Percentiles rank a stretch among this genome's conserved stretches.
Evolutionary conservation across 2,888 invertebrate genomes (phyloP).

Genomic region (Oeneis ivallda): DNA sequence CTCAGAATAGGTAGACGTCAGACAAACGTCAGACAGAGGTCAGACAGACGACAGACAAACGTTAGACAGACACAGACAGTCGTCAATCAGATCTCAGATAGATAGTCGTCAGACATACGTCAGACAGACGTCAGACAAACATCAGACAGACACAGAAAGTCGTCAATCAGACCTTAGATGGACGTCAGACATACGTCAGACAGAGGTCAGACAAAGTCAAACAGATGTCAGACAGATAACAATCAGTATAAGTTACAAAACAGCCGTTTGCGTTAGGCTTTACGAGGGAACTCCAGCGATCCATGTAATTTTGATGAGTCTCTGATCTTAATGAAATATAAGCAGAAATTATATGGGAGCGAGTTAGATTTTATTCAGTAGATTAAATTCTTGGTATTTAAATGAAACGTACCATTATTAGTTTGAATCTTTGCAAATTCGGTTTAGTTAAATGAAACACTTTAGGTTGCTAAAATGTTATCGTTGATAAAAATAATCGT

Average conservation of each 20-base stretch:
- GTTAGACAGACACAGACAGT: too few species aligned
- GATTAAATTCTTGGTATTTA: slow-evolving; percentile 9
- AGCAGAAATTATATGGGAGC: slow-evolving; percentile 19
- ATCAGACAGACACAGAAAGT: too few species aligned
- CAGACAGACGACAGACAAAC: too few species aligned
- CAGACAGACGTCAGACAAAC: too few species aligned
- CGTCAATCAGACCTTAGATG: too few species aligned
- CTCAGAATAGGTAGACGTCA: too few species aligned
- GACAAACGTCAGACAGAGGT: too few species aligned
- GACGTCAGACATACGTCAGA: too few species aligned
- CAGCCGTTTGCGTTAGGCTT: not conserved
- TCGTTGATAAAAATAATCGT: too few species aligned
- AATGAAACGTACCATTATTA: slow-evolving; percentile 4
- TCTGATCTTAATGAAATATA: slow-evolving; percentile 19
- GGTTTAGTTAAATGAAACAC: not conserved
- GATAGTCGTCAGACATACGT: too few species aligned
- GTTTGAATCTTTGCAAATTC: not conserved
- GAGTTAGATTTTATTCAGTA: slow-evolving; percentile 4
- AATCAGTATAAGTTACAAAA: not conserved
- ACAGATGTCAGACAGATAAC: not conserved
- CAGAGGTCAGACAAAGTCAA: not conserved
- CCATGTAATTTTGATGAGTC: slow-evolving; percentile 20
- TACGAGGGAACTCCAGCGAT: slow-evolving; percentile 6
- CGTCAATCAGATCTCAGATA: too few species aligned
- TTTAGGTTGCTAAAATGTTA: not conserved